Evolutionary conservation across 1,140 invertebrate species (phyloP).

Genomic region (Acyrthosiphon pisum): DNA sequence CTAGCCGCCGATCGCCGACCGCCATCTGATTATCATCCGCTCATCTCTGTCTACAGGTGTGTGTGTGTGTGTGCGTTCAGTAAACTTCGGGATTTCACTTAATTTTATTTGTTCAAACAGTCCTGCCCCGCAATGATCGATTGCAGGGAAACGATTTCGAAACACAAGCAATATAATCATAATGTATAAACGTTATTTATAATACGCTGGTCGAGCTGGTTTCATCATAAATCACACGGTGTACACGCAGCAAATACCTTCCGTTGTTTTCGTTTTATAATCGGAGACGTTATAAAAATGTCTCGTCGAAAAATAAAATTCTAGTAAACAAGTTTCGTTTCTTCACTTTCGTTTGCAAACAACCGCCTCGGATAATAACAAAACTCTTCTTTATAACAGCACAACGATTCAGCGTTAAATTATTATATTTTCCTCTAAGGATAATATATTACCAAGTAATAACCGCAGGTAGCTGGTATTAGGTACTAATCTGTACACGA

Average conservation of each 20-base stretch:
- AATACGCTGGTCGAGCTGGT: neutral
- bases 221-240: neutral
- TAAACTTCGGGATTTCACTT: neutral
- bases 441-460: too few relatives aligned
- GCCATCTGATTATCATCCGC: neutral
- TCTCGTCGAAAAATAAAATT: neutral
- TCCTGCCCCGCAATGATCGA: neutral
- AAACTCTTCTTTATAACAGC: neutral
- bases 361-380: neutral
- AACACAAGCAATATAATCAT: neutral
- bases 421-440: neutral
- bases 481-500: neutral
- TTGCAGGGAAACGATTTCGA: neutral
- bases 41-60: neutral
- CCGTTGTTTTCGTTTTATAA: neutral
- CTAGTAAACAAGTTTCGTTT: neutral
- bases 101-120: constrained; percentile 21
- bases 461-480: too few relatives aligned
- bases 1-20: neutral
- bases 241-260: neutral
- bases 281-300: neutral
- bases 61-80: neutral
- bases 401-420: neutral
- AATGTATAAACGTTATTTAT: neutral
- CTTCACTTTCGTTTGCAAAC: neutral